Percentiles rank a stretch among this genome's conserved stretches.
These are phyloP conservation scores for Brotula barbata DNA, from an alignment of 2,797 vertebrate species.

Conservation along the genomic window DNA sequence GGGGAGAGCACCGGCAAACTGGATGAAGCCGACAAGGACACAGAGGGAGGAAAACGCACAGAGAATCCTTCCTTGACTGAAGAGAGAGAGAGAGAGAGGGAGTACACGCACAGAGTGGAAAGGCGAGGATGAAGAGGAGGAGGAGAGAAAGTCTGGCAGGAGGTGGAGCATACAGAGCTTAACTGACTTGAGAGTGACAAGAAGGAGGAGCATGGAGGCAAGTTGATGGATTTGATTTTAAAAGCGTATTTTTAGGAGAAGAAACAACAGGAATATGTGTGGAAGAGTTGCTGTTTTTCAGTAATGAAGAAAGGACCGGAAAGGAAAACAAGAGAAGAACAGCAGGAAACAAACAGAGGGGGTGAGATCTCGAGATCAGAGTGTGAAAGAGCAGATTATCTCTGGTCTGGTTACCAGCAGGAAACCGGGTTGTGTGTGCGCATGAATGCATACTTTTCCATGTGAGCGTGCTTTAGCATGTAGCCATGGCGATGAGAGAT, in stretches of 20 bases:
- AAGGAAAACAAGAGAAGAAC: constrained; percentile 32
- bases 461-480: constrained; percentile 44
- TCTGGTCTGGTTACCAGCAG: constrained; percentile 59
- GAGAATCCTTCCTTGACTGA: constrained; percentile 46
- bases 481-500: constrained; percentile 38
- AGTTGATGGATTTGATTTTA: constrained; percentile 75
- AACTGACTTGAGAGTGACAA: constrained; percentile 55
- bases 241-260: constrained; percentile 73
- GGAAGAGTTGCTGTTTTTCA: constrained; percentile 42
- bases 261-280: constrained; percentile 60
- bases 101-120: constrained; percentile 59
- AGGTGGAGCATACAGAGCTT: constrained; percentile 53
- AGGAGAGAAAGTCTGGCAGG: constrained; percentile 47
- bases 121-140: constrained; percentile 37
- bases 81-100: constrained; percentile 44
- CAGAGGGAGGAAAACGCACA: constrained; percentile 46
- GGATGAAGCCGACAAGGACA: constrained; percentile 61
- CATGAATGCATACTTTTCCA: constrained; percentile 39
- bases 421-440: constrained; percentile 41
- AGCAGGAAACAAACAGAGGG: constrained; percentile 16
- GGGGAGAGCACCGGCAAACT: constrained; percentile 32
- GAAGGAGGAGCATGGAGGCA: constrained; percentile 59
- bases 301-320: constrained; percentile 22
- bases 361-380: constrained; percentile 60
- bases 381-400: constrained; percentile 71